Base-by-base conservation (phyloP, 1,140 invertebrate genomes). In the Ceratosolen solmsi region DNA sequence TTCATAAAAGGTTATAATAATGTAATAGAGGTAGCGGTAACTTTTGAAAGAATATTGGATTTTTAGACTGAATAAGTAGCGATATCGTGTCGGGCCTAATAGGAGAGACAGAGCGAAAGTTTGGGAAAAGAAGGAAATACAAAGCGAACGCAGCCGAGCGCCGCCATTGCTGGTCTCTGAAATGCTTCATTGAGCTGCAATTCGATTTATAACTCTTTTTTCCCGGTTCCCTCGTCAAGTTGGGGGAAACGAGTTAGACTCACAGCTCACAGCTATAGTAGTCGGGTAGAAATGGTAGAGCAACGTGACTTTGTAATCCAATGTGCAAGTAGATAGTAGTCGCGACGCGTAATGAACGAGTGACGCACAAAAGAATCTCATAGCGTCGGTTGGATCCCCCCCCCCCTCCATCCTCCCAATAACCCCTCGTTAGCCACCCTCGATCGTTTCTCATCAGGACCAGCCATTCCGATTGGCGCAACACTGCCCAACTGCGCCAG, bases 401-500 rank as follows among this genome's bases (percentile, higher is more conserved):
- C 4, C 11, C 36, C 33, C 27, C 63, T 56, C 63, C 27, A 8
- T 17, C n/a, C 63, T 15, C 63, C 3, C 63, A 25, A 15, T 27
- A n/a, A n/a, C n/a, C n/a, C n/a, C 63, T 22, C 17, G 25, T 38
- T 33, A 25, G 25, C 15, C 33, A 25, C 33, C 17, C 68, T 71
- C 4, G 33, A 1, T 72, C 5, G 11, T 33, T 68, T 68, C 30
- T 68, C 17, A 1, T 0, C 73, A 82, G 80, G 80, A 38, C 72
- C 13, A 82, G 70, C n/a, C 65, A 74, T 0, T 46, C 25, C 73
- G 74, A 77, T 0, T 79, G 75, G 81, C 68, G 58, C 9, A n/a
- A 15, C 38, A 20, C 46, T 51, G 79, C 60, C 13, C 79, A 75
- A 33, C 70, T 81, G 80, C 58, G 65, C 38, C 60, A 75, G 65